Base-by-base conservation (phyloP, 2,113 vertebrate species). In the Poeciliopsis occidentalis region DNA sequence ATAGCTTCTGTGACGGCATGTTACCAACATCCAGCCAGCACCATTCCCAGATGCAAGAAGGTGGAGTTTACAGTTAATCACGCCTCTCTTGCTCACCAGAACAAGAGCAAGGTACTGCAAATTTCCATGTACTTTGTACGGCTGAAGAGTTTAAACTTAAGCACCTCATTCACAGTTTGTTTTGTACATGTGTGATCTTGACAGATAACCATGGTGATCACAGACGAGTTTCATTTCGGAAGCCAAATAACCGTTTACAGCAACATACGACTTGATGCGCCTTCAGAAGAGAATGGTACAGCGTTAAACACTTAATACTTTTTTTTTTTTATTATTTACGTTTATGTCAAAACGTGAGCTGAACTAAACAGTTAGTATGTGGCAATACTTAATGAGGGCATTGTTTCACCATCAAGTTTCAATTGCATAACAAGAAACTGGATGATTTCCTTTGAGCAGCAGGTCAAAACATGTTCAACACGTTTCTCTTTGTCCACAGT, bases 211-310 rank as follows among this genome's bases (percentile, higher is more conserved):
- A n/a, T 94, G 62, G 74, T 90, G 65, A 82, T 92, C 8, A 63
- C 11, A 6, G 8, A 32, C 7, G 74, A 62, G 4, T 66, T 93
- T 71, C 76, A 80, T 60, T 93, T 91, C 62, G 67, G 90, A 29
- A 91, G 79, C 72, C 19, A 3, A 2, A 73, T 92, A 62, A 5
- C 0, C 0, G 69, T 90, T 34, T 51, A 71, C 24, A 31, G 64
- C 0, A 13, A 12, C 24, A 0, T 7, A 12, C 17, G 37, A 0
- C 60, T 90, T 27, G 0, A 1, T 1, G 69, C 72, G 37, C 92
- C 94, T 22, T 85, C 85, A n/a, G 57, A 85, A 4, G 15, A 75
- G 15, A 30, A 90, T 84, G 94, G 94, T 95, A 34, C 27, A 0
- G 10, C 2, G 65, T 69, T 2, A 10, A 32, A 26, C 11, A 31